Conservation (phyloP, 2,113 vertebrate species). For the Hystrix brachyura region DNA sequence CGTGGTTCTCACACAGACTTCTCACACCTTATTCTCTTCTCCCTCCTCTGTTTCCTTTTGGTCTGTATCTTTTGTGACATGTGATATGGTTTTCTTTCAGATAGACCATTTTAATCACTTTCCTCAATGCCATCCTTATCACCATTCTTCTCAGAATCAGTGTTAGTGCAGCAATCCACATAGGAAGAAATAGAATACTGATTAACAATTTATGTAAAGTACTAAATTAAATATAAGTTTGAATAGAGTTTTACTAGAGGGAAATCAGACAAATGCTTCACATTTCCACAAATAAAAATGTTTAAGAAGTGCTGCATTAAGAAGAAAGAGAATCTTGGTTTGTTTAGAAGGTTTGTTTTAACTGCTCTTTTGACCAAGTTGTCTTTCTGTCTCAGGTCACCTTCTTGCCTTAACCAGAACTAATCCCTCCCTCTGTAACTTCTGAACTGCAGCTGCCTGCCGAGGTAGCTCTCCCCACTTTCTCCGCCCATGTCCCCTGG, state of each 20-base stretch:
- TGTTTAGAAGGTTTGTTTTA: not conserved
- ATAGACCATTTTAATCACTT: not conserved
- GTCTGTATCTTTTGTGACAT: not conserved
- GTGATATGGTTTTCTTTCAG: not conserved
- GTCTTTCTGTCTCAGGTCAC: not conserved
- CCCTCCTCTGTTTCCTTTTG: not conserved
- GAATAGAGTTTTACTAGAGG: not conserved
- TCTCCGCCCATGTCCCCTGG: too few relatives aligned
- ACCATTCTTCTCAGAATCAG: not conserved
- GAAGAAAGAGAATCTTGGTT: not conserved
- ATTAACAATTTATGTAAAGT: not conserved
- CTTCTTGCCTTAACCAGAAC: not conserved
- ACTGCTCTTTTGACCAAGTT: not conserved
- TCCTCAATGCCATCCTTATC: not conserved
- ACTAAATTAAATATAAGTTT: not conserved
- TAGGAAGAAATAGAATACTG: not conserved
- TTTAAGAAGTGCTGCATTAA: not conserved
- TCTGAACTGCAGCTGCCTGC: not conserved
- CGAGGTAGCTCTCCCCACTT: accelerated
- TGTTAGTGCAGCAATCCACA: not conserved
- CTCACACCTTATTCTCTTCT: too few relatives aligned
- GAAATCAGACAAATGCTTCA: not conserved
- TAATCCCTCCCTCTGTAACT: not conserved
- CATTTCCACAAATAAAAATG: not conserved
- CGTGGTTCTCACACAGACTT: not conserved